Percentiles rank a stretch among this genome's conserved stretches.
phyloP scores from a whole-genome alignment of 1,140 invertebrate genomes.

The Caenorhabditis briggsae region DNA sequence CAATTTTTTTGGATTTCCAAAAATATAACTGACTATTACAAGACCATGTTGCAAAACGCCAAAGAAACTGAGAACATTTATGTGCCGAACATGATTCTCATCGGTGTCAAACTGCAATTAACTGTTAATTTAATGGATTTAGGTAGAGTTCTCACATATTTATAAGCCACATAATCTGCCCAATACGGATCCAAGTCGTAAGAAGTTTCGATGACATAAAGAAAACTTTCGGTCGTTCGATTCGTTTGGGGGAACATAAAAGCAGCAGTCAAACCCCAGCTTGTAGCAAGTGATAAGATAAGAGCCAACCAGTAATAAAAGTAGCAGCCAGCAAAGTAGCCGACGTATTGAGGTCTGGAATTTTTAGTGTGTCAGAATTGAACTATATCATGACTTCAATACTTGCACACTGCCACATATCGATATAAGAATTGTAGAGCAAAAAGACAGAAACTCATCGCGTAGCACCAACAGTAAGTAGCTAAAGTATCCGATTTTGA shows the following conservation, averaged over 20 bases:
- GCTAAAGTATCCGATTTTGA: not conserved
- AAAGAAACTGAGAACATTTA: not conserved
- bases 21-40: not conserved
- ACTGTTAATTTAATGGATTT: not conserved
- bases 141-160: not conserved
- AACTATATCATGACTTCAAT: not conserved
- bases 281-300: not conserved
- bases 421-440: conserved; percentile 6
- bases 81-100: not conserved
- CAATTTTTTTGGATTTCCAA: not conserved
- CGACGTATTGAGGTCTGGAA: not conserved
- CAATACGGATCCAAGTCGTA: not conserved
- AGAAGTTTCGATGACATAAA: not conserved
- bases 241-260: conserved; percentile 25
- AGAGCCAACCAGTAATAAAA: not conserved
- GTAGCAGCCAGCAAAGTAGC: not conserved
- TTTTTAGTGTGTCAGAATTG: not conserved
- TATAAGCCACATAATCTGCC: conserved; percentile 14
- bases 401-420: conserved; percentile 22
- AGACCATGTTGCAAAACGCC: not conserved
- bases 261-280: not conserved
- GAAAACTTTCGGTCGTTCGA: conserved; percentile 19
- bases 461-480: conserved; percentile 8
- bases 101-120: conserved; percentile 25
- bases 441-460: conserved; percentile 14